Conservation (phyloP, 2,888 invertebrate species). For the Cryptus viduatorius region DNA sequence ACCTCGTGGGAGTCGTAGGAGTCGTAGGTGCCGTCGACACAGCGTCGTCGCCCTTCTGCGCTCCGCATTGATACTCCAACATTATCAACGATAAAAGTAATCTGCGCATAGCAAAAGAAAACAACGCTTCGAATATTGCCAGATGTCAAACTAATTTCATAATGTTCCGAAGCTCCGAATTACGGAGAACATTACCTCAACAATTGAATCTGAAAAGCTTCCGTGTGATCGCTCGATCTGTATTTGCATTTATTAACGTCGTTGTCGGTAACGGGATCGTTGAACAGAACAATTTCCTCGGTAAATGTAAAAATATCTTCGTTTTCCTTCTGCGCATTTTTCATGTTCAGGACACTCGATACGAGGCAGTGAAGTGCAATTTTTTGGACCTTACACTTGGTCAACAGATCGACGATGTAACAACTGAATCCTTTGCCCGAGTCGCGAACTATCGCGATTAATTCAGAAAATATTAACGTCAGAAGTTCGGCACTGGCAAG, state of each 20-base stretch:
- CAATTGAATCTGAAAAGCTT: slow-evolving; percentile 90
- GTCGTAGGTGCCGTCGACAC: slow-evolving; percentile 72
- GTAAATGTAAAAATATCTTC: slow-evolving; percentile 88
- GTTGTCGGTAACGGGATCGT: slow-evolving; percentile 86
- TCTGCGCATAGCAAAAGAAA: slow-evolving; percentile 80
- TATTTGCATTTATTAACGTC: slow-evolving; percentile 86
- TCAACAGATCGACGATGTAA: slow-evolving; percentile 91
- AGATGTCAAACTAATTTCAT: not conserved
- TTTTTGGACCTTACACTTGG: slow-evolving; percentile 93
- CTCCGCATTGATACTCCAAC: slow-evolving; percentile 90
- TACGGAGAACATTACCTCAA: slow-evolving; percentile 84
- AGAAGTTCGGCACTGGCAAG: slow-evolving; percentile 91
- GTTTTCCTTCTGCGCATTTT: slow-evolving; percentile 82
- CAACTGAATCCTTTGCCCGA: slow-evolving; percentile 92
- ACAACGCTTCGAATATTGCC: not conserved
- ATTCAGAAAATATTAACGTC: slow-evolving; percentile 90
- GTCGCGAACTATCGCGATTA: slow-evolving; percentile 91
- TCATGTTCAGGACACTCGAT: slow-evolving; percentile 90
- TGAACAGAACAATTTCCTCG: slow-evolving; percentile 91
- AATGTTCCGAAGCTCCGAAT: not conserved
- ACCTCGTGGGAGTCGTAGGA: slow-evolving; percentile 78
- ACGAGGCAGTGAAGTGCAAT: slow-evolving; percentile 92
- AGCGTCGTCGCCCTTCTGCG: slow-evolving; percentile 85
- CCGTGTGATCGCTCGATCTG: slow-evolving; percentile 88
- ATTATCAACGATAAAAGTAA: slow-evolving; percentile 90